phyloP scores from a whole-genome alignment of 2,797 vertebrate species.

The Sparus aurata region DNA sequence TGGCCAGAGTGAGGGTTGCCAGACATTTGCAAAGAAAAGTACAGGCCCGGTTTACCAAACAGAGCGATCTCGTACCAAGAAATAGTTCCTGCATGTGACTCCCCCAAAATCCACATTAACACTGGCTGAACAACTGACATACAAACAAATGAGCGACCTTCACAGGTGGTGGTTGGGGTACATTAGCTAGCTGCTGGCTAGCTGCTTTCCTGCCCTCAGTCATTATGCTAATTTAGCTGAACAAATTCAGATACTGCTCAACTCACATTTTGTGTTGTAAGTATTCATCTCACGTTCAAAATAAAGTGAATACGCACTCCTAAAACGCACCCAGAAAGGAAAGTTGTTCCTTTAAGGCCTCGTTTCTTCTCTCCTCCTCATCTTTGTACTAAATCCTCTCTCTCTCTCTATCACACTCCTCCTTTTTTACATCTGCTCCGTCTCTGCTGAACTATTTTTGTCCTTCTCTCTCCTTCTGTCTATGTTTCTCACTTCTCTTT shows the following conservation, averaged over 20 bases:
- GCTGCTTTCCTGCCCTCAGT: neutral
- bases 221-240: conserved; percentile 15
- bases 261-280: neutral
- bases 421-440: conserved; percentile 45
- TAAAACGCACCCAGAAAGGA: neutral
- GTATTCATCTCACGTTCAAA: neutral
- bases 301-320: neutral
- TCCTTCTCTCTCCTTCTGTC: conserved; percentile 48
- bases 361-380: neutral
- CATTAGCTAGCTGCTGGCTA: neutral
- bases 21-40: neutral
- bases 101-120: too few species aligned
- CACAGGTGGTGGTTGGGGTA: too few species aligned
- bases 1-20: neutral
- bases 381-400: neutral
- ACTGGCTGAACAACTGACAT: too few species aligned
- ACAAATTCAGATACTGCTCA: neutral
- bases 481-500: conserved; percentile 54
- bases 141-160: neutral
- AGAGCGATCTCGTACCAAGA: too few species aligned
- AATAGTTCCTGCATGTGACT: too few species aligned
- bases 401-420: conserved; percentile 13
- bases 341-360: conserved; percentile 26
- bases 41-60: neutral
- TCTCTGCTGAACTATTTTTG: conserved; percentile 51